Evolutionary conservation across 2,113 vertebrate genomes (phyloP).

Genomic region (Clarias batrachus): DNA sequence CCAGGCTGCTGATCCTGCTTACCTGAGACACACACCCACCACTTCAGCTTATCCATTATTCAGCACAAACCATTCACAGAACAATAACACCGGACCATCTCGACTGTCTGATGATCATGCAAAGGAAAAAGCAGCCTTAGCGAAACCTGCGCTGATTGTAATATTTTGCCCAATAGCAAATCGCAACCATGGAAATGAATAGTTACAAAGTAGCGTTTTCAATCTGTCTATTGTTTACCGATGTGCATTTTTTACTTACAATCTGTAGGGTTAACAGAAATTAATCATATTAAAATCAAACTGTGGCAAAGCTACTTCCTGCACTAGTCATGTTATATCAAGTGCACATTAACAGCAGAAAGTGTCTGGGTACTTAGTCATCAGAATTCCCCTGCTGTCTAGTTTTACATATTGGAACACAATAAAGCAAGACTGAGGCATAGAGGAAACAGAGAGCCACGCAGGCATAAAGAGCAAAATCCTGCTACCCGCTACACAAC

Average conservation of each 20-base stretch:
- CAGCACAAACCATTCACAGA: conserved; percentile 44
- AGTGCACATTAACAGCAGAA: conserved; percentile 44
- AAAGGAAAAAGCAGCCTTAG: not conserved
- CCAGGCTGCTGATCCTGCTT: conserved; percentile 30
- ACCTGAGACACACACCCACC: conserved; percentile 42
- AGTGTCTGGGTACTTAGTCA: conserved; percentile 51
- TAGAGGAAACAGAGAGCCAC: conserved; percentile 28
- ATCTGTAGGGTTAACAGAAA: conserved; percentile 1
- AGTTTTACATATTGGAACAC: conserved; percentile 41
- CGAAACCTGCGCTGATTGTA: conserved; percentile 9
- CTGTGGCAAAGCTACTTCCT: conserved; percentile 15
- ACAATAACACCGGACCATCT: conserved; percentile 41
- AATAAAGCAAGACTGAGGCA: conserved; percentile 25
- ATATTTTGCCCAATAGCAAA: not conserved
- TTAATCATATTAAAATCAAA: conserved; percentile 29
- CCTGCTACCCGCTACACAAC: not conserved
- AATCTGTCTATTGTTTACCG: not conserved
- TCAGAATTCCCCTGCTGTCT: conserved; percentile 53
- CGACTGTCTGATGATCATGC: not conserved
- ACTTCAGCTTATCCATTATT: conserved; percentile 53
- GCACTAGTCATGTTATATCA: conserved; percentile 33
- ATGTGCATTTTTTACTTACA: not conserved
- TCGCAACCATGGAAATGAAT: not conserved
- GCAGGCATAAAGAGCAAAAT: conserved; percentile 21
- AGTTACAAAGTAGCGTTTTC: not conserved